Evolutionary conservation across 2,797 vertebrate species (phyloP), one percentile per base, ranked within the genome.

Genomic region (Podarcis siculus): DNA sequence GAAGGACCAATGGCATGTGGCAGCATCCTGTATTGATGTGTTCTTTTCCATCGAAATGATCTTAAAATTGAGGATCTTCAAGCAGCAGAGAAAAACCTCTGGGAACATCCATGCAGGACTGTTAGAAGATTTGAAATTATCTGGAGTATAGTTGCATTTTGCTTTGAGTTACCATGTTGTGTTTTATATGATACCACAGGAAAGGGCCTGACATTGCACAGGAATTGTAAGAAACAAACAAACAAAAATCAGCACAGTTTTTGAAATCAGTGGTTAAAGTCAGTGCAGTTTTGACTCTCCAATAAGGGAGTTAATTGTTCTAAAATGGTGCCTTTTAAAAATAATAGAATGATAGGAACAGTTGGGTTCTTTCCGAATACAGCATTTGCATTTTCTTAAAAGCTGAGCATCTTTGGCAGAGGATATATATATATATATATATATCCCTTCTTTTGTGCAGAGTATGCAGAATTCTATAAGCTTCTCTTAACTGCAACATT

Each of bases 401-500:
- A 39, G 27, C 37, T 66, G 64, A 67, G 15, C 19, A 13, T n/a
- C 80, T 82, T 81, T 72, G 86, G 69, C 69, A 73, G 69, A 58
- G 25, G 35, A 23, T 8, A 42, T 42, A 42, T 42, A 42, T 42
- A 42, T 42, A 42, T 42, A 42, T 42, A 42, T 42, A 42, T 42
- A 42, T 42, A 42, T 42, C 21, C 30, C 25, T 5, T 23, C 84
- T 73, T 13, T 87, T 45, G 69, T 87, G 86, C 86, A 64, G 27
- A 73, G 35, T 87, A 87, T 61, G 86, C 79, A 81, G 69, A 81
- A 61, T 87, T 87, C 69, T 64, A 72, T 73, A 73, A 81, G 69
- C 78, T 64, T 64, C 69, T 81, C 17, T 87, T 73, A 87, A 87
- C 69, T 73, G 86, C 79, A 73, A 72, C 79, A 87, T 87, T 81